Conservation (phyloP, 1,140 invertebrate species). For the Parasteatoda tepidariorum region DNA sequence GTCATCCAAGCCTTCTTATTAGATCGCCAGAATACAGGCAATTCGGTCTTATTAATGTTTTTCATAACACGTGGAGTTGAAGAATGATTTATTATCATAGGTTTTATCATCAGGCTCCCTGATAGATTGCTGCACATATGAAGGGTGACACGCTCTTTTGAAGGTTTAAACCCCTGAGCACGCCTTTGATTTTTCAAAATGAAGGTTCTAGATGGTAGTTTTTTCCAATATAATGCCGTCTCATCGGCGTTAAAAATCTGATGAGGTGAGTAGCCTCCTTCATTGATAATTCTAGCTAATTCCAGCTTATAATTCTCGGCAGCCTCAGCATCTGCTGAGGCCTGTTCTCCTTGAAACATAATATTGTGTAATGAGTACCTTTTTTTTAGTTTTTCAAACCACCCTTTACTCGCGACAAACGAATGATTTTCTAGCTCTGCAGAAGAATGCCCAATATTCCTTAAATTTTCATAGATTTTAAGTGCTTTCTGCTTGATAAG, state of each 20-base stretch:
- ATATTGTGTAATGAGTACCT: too few species aligned
- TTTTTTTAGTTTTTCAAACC: conserved; percentile 24
- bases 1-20: conserved; percentile 70
- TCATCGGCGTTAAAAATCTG: conserved; percentile 70
- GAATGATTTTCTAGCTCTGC: neutral
- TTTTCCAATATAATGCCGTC: conserved; percentile 72
- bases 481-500: conserved; percentile 31
- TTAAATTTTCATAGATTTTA: conserved; percentile 28
- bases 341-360: too few species aligned
- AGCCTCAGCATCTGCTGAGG: too few species aligned
- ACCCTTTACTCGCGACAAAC: conserved; percentile 8
- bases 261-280: conserved; percentile 66
- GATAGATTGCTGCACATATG: conserved; percentile 68
- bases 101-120: conserved; percentile 69
- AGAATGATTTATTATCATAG: conserved; percentile 69
- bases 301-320: too few species aligned
- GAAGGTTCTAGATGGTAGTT: conserved; percentile 69
- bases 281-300: too few species aligned
- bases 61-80: conserved; percentile 67
- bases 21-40: conserved; percentile 68
- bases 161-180: conserved; percentile 68
- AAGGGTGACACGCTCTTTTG: conserved; percentile 71
- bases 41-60: conserved; percentile 64
- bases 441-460: conserved; percentile 26
- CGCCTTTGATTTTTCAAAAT: conserved; percentile 67